Base-by-base conservation (phyloP, 30 jellyfish, hydroid and myxozoan genomes). In the Hydra vulgaris region DNA sequence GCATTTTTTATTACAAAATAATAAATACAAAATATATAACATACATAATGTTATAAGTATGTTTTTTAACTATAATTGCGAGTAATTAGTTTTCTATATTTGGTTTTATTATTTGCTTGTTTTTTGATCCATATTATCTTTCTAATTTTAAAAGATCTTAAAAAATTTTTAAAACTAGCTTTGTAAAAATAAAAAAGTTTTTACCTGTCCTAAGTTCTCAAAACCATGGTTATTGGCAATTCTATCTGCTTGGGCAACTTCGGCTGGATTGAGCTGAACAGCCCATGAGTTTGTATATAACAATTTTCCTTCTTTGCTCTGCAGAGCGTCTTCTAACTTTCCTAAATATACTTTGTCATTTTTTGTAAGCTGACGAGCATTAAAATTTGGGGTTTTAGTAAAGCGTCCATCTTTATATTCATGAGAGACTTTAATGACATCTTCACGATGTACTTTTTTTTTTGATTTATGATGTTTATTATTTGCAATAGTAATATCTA, bases 261-360 rank as follows among this genome's bases (percentile, higher is more conserved):
- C 95, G 17, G 96, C 98, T 23, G 96, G 98, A 81, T 92, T 84
- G 74, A 92, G 70, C 82, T 92, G 98, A 66, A 92, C 98, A 12
- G 98, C 98, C 98, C 98, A 92, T 12, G 98, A 83, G 76, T 92
- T 92, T 61, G 98, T 92, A 54, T 61, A 83, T 53, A 92, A 74
- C 21, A 92, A 85, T 54, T 77, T 81, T 21, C 95, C 96, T 21
- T 80, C 86, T 79, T 87, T 80, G 72, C 95, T 85, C 24, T 95
- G 88, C 69, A 92, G 74, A 55, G 98, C 87, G 89, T 92, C 98
- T 75, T 92, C 98, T 76, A 92, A 54, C 40, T 83, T 86, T 71
- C 89, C 86, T 82, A 92, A 87, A 82, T 92, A 83, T 15, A 74
- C 75, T 84, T 84, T 92, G 69, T 92, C 98, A 21, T 84, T 83